Base-by-base conservation (phyloP, 2,888 invertebrate genomes). In the Dicranocentrus wangi region DNA sequence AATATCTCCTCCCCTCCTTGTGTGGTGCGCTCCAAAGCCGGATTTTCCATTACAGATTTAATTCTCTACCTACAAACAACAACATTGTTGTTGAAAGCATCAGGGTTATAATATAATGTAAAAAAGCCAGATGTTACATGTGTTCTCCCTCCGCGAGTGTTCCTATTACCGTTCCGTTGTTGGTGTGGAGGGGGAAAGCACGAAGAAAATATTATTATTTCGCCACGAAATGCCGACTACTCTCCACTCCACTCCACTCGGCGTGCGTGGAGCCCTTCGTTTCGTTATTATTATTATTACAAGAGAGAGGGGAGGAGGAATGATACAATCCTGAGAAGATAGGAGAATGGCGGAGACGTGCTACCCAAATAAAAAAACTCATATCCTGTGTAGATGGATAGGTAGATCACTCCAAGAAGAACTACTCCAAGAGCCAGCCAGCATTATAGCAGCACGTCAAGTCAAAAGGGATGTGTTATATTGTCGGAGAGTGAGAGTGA, bases 11-110 rank as follows among this genome's bases (percentile, higher is more conserved):
- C 13, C 25, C 17, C 27, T 17, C 28, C n/a, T 60, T 25, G 13
- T 55, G 23, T 55, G 8, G 10, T 10, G 21, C 7, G 32, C 28
- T 32, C n/a, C 60, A 8, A 60, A 19, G 21, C 28, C 7, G 55
- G 13, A 28, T 28, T 60, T 60, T 27, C 28, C 60, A 28, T 28
- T 60, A 60, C 17, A 60, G 28, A 60, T 60, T 60, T 60, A 60
- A 60, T 28, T 28, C n/a, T n/a, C n/a, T 13, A 21, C 17, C n/a
- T 60, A 60, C 10, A 28, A 60, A 21, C 47, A 10, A 15, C 15
- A 47, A n/a, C 15, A 5, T 2, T 10, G 47, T 3, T 2, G n/a
- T n/a, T n/a, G n/a, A n/a, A n/a, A n/a, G n/a, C n/a, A n/a, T n/a
- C n/a, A n/a, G n/a, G n/a, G n/a, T n/a, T n/a, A n/a, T n/a, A n/a